Evolutionary conservation across 2,113 vertebrate species (phyloP), one percentile per base, ranked within the genome.

Genomic region (Indicator maculatus): DNA sequence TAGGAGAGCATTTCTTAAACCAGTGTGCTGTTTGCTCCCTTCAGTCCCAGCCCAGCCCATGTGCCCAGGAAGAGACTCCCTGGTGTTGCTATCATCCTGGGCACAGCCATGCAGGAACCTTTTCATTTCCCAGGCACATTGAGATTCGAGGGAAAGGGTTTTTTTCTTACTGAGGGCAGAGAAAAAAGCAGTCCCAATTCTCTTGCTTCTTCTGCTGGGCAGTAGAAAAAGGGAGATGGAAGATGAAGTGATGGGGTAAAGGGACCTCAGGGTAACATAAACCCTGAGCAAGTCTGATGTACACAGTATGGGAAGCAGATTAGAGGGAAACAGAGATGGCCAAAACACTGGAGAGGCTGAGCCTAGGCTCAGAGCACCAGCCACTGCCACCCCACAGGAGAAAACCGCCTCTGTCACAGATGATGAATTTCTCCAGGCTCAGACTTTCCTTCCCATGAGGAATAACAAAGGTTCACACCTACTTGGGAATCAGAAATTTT

Each of bases 71-170:
- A 53, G 23, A 59, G 36, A 38, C 6, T 10, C 16, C 21, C 23
- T 5, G 0, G 19, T 5, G 3, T 27, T 6, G 1, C 6, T 26
- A 0, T 18, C 45, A 75, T 45, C 36, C n/a, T 0, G 1, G 44
- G n/a, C 21, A 47, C 14, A 77, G 52, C 10, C 8, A 28, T 4
- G 6, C 50, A 14, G 33, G 20, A 71, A 59, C 31, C 24, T 67
- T 79, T 59, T 16, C 47, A 38, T 55, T 59, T 69, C 26, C 36
- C 31, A 69, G 31, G 5, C 3, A 0, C 12, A 9, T 21, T 1
- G 5, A 64, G 41, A 67, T 79, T 1, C 60, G 19, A 11, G 6
- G 41, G 2, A 39, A 59, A 6, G 27, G 8, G 8, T 44, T 44
- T 38, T 66, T 45, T 38, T 17, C 44, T n/a, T 28, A 66, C 26